These are phyloP conservation scores for Echinarachnius parma DNA, from an alignment of 53 echinoderm and acorn worm species.

Conservation along the genomic window DNA sequence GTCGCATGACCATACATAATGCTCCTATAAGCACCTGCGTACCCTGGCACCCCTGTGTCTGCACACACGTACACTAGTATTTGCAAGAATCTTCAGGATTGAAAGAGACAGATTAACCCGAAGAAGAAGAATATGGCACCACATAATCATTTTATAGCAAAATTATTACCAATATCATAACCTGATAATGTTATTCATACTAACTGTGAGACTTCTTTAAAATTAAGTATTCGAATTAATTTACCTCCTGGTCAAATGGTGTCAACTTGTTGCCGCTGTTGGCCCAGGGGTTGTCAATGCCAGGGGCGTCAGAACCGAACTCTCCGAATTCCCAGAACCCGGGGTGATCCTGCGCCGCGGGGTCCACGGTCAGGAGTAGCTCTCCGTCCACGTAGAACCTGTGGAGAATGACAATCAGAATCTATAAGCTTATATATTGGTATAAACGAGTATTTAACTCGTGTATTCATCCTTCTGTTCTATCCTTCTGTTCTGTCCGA, in stretches of 20 bases:
- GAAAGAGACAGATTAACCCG: too few relatives aligned
- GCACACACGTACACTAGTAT: too few relatives aligned
- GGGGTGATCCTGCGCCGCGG: constrained; percentile 18
- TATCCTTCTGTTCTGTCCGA: background rate
- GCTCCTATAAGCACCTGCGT: too few relatives aligned
- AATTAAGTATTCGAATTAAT: too few relatives aligned
- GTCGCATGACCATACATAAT: too few relatives aligned
- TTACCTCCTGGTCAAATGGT: constrained; percentile 82
- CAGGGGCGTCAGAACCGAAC: constrained; percentile 17
- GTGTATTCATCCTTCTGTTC: background rate
- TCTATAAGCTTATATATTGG: background rate
- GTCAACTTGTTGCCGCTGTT: constrained; percentile 60
- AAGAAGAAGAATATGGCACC: too few relatives aligned
- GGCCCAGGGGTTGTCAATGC: constrained; percentile 65
- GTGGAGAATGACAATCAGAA: background rate
- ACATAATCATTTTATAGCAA: too few relatives aligned
- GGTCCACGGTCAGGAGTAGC: constrained; percentile 56
- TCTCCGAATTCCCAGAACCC: constrained; percentile 64
- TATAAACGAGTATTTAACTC: background rate
- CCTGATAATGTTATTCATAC: too few relatives aligned
- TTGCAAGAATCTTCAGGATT: too few relatives aligned
- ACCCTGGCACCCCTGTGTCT: too few relatives aligned
- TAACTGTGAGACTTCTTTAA: too few relatives aligned
- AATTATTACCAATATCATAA: too few relatives aligned
- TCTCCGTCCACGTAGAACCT: constrained; percentile 79